Evolutionary conservation across 2,113 vertebrate genomes (phyloP).

Genomic region (Pelobates fuscus): DNA sequence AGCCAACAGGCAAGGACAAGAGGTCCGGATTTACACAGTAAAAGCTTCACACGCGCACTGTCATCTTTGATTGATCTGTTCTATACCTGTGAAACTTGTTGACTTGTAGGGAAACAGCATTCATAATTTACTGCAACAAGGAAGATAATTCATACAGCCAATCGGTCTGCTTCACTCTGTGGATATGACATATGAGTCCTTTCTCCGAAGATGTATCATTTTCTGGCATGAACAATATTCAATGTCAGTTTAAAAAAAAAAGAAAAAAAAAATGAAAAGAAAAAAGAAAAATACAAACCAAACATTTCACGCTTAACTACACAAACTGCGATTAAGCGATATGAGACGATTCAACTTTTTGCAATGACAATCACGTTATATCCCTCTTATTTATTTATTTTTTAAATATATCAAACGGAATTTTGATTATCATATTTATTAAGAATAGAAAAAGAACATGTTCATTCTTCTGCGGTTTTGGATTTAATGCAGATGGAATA

Average conservation of each 20-base stretch:
- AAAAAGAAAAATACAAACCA: constrained; percentile 40
- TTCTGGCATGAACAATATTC: constrained; percentile 80
- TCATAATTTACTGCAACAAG: constrained; percentile 87
- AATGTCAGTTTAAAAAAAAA: constrained; percentile 72
- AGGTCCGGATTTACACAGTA: constrained; percentile 87
- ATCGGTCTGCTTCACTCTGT: constrained; percentile 73
- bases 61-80: constrained; percentile 90
- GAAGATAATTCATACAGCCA: constrained; percentile 76
- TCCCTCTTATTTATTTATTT: constrained; percentile 63
- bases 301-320: constrained; percentile 59
- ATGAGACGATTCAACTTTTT: constrained; percentile 67
- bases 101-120: constrained; percentile 82
- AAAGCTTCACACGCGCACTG: constrained; percentile 80
- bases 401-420: constrained; percentile 77
- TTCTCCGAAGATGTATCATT: constrained; percentile 83
- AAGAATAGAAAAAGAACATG: constrained; percentile 80
- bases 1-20: constrained; percentile 82
- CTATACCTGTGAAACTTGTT: constrained; percentile 86
- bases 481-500: constrained; percentile 85
- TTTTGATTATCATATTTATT: constrained; percentile 99
- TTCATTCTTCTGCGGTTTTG: constrained; percentile 93
- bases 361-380: constrained; percentile 62
- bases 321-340: constrained; percentile 47
- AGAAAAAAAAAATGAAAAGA: constrained; percentile 47
- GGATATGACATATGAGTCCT: constrained; percentile 79